Conservation (phyloP, 2,113 vertebrate genomes). For the Hippoglossus stenolepis region DNA sequence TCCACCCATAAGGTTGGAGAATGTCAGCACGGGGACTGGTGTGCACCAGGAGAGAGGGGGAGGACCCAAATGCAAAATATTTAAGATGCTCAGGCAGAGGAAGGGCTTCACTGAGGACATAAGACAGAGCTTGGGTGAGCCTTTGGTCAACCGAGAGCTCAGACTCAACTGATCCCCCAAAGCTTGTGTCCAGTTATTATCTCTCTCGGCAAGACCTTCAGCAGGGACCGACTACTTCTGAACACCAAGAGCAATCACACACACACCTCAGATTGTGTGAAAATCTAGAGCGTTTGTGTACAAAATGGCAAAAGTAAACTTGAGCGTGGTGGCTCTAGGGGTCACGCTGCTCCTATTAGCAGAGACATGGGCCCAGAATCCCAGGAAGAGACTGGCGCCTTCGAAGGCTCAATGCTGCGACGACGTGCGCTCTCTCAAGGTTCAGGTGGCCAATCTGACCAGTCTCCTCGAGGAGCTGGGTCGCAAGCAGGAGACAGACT, state of each 20-base stretch:
- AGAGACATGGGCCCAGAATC: conserved; percentile 83
- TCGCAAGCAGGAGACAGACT: conserved; percentile 90
- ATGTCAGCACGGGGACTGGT: conserved; percentile 70
- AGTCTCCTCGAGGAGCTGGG: conserved; percentile 88
- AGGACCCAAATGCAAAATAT: conserved; percentile 87
- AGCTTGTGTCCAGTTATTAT: conserved; percentile 10
- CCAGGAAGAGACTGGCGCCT: conserved; percentile 77
- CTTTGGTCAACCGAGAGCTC: conserved; percentile 50
- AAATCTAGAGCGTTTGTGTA: not conserved
- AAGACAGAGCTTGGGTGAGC: conserved; percentile 66
- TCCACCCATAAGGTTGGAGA: conserved; percentile 73
- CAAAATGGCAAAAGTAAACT: conserved; percentile 75
- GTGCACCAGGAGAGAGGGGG: conserved; percentile 76
- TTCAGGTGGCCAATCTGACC: conserved; percentile 93
- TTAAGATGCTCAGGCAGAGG: conserved; percentile 89
- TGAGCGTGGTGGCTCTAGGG: conserved; percentile 55
- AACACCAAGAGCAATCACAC: not conserved
- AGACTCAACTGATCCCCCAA: conserved; percentile 37
- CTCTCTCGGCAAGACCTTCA: conserved; percentile 18
- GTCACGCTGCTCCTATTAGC: conserved; percentile 71
- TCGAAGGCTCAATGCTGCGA: conserved; percentile 86
- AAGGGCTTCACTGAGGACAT: conserved; percentile 72
- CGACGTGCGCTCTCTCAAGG: conserved; percentile 88
- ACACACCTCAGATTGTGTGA: not conserved
- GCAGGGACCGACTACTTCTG: conserved; percentile 3